Percentiles rank a stretch among this genome's conserved stretches.
Conservation (phyloP, 2,113 vertebrate genomes). For the Bucco capensis region DNA sequence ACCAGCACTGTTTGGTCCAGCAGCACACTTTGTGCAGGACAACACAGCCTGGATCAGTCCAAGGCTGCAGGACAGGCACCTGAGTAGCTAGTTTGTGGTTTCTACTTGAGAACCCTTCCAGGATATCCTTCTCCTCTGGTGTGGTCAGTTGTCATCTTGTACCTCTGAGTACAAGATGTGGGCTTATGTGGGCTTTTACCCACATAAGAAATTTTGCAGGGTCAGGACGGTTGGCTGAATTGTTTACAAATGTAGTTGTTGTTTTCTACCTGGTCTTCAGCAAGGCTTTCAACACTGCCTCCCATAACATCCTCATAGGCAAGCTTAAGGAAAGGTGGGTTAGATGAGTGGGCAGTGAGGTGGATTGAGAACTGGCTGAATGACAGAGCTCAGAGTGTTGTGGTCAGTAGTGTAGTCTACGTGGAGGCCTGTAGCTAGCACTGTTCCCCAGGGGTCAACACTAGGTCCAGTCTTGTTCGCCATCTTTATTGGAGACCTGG, state of each 20-base stretch:
- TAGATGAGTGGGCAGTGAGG: neutral
- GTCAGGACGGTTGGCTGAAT: neutral
- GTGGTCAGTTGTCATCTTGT: neutral
- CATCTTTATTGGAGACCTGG: neutral
- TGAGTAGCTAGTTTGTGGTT: neutral
- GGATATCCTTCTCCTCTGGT: neutral
- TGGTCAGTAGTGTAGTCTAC: neutral
- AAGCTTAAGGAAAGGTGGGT: neutral
- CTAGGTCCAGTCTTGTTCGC: neutral
- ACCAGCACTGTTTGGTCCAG: neutral
- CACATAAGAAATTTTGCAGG: neutral
- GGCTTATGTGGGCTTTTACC: too few species aligned
- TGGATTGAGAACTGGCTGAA: neutral
- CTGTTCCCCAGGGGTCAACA: neutral
- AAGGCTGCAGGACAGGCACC: neutral
- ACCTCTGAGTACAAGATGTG: neutral
- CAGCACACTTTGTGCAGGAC: rapidly evolving
- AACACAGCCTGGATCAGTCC: neutral
- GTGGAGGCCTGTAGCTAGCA: neutral
- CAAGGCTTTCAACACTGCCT: neutral
- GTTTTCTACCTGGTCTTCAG: neutral
- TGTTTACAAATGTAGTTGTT: neutral
- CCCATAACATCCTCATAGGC: neutral
- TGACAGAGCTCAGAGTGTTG: neutral
- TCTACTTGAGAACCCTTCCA: neutral